Evolutionary conservation across 2,888 invertebrate species (phyloP).

Genomic region (Chelonus formosanus): DNA sequence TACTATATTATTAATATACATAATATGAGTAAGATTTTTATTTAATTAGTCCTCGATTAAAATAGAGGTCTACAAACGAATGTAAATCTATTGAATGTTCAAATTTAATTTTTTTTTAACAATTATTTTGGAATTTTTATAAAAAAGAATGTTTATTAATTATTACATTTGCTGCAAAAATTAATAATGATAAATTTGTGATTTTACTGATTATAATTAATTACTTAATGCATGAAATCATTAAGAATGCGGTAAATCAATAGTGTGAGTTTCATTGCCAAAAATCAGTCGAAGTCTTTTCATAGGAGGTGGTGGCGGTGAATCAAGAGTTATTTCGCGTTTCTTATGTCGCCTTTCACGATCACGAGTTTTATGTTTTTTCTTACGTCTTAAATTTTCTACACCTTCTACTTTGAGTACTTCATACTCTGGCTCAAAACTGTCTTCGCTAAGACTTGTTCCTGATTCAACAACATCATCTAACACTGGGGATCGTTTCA

Average conservation of each 20-base stretch:
- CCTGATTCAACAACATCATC: conserved; percentile 88
- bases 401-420: conserved; percentile 84
- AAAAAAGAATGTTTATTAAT: not conserved
- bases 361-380: conserved; percentile 70
- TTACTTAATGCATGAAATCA: conserved; percentile 41
- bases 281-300: conserved; percentile 87
- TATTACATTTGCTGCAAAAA: not conserved
- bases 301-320: conserved; percentile 76
- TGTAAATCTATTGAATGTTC: too few relatives aligned
- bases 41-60: conserved; percentile 2
- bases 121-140: not conserved
- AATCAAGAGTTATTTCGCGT: conserved; percentile 62
- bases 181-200: not conserved
- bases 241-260: conserved; percentile 82
- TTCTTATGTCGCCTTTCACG: conserved; percentile 72
- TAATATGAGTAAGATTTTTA: conserved; percentile 25
- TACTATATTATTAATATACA: conserved; percentile 36
- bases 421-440: conserved; percentile 82
- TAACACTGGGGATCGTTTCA: conserved; percentile 86
- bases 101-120: not conserved
- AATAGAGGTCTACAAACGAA: too few relatives aligned
- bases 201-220: conserved; percentile 7
- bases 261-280: conserved; percentile 88
- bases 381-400: conserved; percentile 66
- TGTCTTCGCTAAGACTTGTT: conserved; percentile 73